Evolutionary conservation across 64 coral and sea anemone genomes (phyloP), one percentile per base, ranked within the genome.

Genomic region (Orbicella faveolata): DNA sequence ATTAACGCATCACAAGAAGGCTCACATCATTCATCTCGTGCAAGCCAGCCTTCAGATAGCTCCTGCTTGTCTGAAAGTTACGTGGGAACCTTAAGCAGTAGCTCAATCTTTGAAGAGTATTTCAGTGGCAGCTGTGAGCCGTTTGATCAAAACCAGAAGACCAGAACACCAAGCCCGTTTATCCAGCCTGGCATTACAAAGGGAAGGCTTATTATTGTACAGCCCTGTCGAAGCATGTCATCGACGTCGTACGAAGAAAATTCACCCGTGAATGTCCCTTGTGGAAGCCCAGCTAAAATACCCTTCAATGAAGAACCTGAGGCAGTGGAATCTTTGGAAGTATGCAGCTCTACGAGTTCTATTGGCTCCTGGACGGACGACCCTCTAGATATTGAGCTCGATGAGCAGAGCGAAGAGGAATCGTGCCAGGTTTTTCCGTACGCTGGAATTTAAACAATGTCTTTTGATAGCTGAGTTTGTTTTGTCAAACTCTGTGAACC

Each of bases 171-270:
- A 14, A 12, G 1, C 35, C 7, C 44, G 25, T 16, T 61, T 16
- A 30, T 30, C 0, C 16, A 82, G 79, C 79, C 55, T 17, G 57
- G 57, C 63, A 5, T 62, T 37, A 63, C 79, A 23, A 34, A 63
- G 19, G 79, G 79, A 12, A 82, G 79, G 36, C 79, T 82, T 33
- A 82, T 82, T 57, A 82, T 82, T 12, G 79, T 82, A 11, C 79
- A 82, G 34, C 79, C 79, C 16, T 82, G 59, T 30, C 25, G 57
- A 17, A 82, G 79, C 34, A 36, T 82, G 18, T 64, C 79, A 74
- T 25, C 12, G 55, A 14, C 21, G 33, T 6, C 15, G 1, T 82
- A 34, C 20, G 36, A 82, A n/a, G 78, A 61, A 10, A 80, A n/a
- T 34, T 82, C 34, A 30, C 36, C 59, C 16, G 59, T 17, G 6